Evolutionary conservation across 2,797 vertebrate genomes (phyloP).

Genomic region (Trichosurus vulpecula): DNA sequence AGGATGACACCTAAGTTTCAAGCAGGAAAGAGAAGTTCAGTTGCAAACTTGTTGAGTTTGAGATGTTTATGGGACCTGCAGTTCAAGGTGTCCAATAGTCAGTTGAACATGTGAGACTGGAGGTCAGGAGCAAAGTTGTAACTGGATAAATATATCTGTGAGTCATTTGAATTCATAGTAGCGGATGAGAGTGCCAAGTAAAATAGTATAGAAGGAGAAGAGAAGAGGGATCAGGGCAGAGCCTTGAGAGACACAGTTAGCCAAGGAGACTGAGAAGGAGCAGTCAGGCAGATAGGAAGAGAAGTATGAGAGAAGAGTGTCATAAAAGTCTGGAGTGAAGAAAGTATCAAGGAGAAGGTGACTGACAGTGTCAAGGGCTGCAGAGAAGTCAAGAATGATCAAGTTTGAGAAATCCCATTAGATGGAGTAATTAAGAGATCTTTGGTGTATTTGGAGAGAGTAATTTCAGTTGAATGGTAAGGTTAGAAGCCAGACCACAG

Average conservation of each 20-base stretch:
- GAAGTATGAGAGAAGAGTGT: background rate
- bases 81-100: background rate
- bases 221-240: background rate
- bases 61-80: background rate
- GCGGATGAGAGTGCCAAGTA: background rate
- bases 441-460: background rate
- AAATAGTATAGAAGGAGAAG: background rate
- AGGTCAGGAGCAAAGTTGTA: background rate
- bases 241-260: background rate
- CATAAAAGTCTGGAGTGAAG: background rate
- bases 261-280: background rate
- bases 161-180: background rate
- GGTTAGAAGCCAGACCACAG: background rate
- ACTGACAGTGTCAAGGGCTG: background rate
- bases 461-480: background rate
- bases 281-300: background rate
- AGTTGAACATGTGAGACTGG: background rate
- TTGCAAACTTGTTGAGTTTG: background rate
- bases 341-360: background rate
- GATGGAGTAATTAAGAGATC: background rate
- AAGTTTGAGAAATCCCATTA: background rate
- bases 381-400: background rate
- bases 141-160: background rate
- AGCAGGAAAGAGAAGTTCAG: background rate
- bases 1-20: background rate